Evolutionary conservation across 2,797 vertebrate species (phyloP), one percentile per base, ranked within the genome.

Genomic region (Zalophus californianus): DNA sequence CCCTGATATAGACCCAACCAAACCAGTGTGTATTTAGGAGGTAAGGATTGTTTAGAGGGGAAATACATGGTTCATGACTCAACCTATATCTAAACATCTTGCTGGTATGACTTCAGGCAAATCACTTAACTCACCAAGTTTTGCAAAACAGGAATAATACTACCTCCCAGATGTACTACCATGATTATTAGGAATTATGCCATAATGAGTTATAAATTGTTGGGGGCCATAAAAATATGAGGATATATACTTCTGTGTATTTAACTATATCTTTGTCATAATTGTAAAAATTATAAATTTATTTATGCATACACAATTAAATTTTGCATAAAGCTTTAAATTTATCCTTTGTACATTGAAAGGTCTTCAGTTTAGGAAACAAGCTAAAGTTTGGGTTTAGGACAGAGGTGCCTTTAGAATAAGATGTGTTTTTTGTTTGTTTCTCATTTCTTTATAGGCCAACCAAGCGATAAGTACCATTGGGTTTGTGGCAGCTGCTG

Each of bases 391-490:
- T 91, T 83, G n/a, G 23, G 27, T 27, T 77, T 84, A 87, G 44
- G 72, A 90, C 12, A 38, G 50, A 73, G 21, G 75, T 79, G 29
- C 50, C 85, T 84, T 79, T 90, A 70, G 78, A 96, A 54, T 96
- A 96, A 92, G 64, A 90, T 70, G 14, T n/a, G 27, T 23, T 64
- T 77, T 79, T 85, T 84, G 16, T 97, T 75, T 96, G 23, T 96
- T 97, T 96, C 3, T 60, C 87, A 38, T 97, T 78, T 86, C 3
- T 77, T 96, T 95, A 18, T 86, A 99, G 99, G 98, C 97, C 93
- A 98, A 58, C 25, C 91, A 86, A 98, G 98, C 98, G 1, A 94
- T 99, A 23, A 27, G 96, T 82, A 97, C 98, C 86, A 95, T 98
- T 80, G 98, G 98, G 35, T 78, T 98, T 88, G 96, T 98, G 79